phyloP scores from a whole-genome alignment of 2,888 invertebrate genomes.

The Azorinus chamasolen region DNA sequence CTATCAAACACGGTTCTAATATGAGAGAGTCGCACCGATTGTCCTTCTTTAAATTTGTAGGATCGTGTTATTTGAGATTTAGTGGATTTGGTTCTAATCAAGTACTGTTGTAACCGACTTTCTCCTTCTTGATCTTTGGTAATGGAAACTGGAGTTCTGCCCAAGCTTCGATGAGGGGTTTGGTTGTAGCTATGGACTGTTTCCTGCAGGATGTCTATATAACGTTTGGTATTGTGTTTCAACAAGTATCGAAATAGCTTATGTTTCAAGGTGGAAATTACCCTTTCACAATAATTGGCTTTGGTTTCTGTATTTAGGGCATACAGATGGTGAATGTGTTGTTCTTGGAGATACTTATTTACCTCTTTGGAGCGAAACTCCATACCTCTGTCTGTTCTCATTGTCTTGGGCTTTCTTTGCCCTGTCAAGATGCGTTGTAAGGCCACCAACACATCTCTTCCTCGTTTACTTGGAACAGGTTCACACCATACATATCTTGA shows the following conservation, averaged over 20 bases:
- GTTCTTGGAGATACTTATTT: constrained; percentile 13
- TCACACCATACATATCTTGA: constrained; percentile 23
- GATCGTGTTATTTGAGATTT: background rate
- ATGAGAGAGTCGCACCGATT: constrained; percentile 38
- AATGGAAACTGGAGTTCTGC: constrained; percentile 13
- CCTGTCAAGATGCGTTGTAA: constrained; percentile 29
- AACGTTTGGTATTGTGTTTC: constrained; percentile 17
- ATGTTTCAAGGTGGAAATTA: constrained; percentile 22
- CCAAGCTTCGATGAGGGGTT: constrained; percentile 32
- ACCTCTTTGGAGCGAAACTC: constrained; percentile 37
- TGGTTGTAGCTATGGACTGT: constrained; percentile 31
- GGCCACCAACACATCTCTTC: constrained; percentile 15
- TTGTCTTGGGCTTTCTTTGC: constrained; percentile 33
- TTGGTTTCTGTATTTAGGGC: constrained; percentile 39
- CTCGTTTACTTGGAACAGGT: constrained; percentile 46
- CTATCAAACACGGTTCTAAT: constrained; percentile 38
- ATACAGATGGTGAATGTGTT: constrained; percentile 28
- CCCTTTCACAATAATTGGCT: constrained; percentile 38
- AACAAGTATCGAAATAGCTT: constrained; percentile 13
- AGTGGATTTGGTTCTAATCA: background rate
- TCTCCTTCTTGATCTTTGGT: constrained; percentile 19
- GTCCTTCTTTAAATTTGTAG: constrained; percentile 38
- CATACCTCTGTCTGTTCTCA: constrained; percentile 33
- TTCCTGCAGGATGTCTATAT: constrained; percentile 28
- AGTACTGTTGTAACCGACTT: constrained; percentile 22